Evolutionary conservation across 1,140 invertebrate genomes (phyloP).

Genomic region (Drosophila malerkotliana): DNA sequence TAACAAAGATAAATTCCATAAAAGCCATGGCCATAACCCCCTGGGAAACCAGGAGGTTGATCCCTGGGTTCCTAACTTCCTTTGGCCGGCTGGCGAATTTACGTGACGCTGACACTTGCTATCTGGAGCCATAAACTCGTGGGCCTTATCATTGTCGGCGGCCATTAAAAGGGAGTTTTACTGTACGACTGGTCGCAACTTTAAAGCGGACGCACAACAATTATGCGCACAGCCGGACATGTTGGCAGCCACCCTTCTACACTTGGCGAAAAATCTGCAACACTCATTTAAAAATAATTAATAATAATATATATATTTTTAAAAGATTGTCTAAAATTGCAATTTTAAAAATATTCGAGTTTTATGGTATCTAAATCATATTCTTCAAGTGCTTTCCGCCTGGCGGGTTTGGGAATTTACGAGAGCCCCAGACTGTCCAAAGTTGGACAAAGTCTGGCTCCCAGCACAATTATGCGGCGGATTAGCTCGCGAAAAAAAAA

Average conservation of each 20-base stretch:
- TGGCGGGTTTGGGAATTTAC: slow-evolving; percentile 61
- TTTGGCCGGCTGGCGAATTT: slow-evolving; percentile 44
- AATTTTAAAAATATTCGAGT: too few species aligned
- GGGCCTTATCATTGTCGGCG: slow-evolving; percentile 61
- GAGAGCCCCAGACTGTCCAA: slow-evolving; percentile 41
- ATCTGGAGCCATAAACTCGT: slow-evolving; percentile 75
- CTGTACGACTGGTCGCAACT: slow-evolving; percentile 42
- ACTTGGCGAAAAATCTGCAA: slow-evolving; percentile 7
- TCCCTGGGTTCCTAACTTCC: slow-evolving; percentile 30
- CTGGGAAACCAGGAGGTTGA: slow-evolving; percentile 12
- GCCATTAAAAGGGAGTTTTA: slow-evolving; percentile 76
- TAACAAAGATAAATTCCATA: slow-evolving; percentile 16
- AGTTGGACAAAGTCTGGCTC: slow-evolving; percentile 13
- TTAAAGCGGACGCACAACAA: slow-evolving; percentile 59
- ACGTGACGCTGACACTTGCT: slow-evolving; percentile 76
- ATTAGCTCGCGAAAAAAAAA: slow-evolving; percentile 43
- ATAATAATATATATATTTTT: not conserved
- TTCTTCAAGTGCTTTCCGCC: slow-evolving; percentile 7
- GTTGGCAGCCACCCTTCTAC: slow-evolving; percentile 28
- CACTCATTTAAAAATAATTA: not conserved
- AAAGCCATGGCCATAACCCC: slow-evolving; percentile 35
- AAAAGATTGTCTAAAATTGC: too few species aligned
- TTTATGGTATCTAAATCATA: not conserved
- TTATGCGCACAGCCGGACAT: slow-evolving; percentile 74
- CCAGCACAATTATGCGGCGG: slow-evolving; percentile 58